Evolutionary conservation across 92 coral and sea anemone genomes (phyloP), one percentile per base, ranked within the genome.

Genomic region (Umimayanthus kanabou): DNA sequence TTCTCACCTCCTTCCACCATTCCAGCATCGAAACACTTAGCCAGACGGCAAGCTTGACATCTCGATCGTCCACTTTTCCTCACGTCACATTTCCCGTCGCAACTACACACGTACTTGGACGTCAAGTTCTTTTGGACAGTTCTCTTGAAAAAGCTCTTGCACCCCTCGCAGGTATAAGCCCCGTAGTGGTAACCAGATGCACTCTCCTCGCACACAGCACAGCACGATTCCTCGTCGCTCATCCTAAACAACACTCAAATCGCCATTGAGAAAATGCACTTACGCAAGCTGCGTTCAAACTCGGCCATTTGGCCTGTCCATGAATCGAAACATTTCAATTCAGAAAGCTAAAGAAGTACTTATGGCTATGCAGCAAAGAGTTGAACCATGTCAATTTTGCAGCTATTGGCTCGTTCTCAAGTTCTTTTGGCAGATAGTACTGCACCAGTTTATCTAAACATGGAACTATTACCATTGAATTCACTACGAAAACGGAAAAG

Each of bases 181-280:
- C 99, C 99, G 58, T 97, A 97, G 84, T 97, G 99, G 82, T 97
- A 97, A 16, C 99, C 99, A 15, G 99, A 95, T 18, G 97, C 85
- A 4, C 53, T 28, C 67, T 93, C 99, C n/a, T 87, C 95, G 85
- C 99, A 97, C 11, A 97, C 99, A 20, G 95, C 98, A 81, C 99
- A 97, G 67, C 70, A 85, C 42, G 91, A 90, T 57, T 85, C 92
- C 15, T 84, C 80, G 1, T 90, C 93, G 71, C 18, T 43, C 82
- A 78, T 78, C 18, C 22, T 78, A 49, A n/a, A 39, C 79, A 4
- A 0, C 50, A 18, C 10, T 75, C 79, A 75, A 75, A 22, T 29
- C 23, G 37, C 40, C 73, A 73, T 40, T 73, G 45, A 73, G 37
- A 73, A 73, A 29, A 20, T 73, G n/a, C 9, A 33, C 20, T 53